Evolutionary conservation across 2,888 invertebrate species (phyloP).

Genomic region (Myopa tessellatipennis): DNA sequence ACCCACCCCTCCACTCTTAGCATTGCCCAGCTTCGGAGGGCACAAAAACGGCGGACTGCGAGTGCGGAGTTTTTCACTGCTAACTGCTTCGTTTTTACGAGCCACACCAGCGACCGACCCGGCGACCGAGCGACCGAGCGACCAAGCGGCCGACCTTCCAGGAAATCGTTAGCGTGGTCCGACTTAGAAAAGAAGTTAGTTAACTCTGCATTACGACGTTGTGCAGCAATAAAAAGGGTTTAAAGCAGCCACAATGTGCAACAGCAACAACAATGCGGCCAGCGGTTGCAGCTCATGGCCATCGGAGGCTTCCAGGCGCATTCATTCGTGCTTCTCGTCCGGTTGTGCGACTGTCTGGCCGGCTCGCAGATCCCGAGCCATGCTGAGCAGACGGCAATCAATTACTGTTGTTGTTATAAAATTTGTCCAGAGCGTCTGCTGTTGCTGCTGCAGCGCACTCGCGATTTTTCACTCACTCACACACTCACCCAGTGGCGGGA

Average conservation of each 20-base stretch:
- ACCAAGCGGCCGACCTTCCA: conserved; percentile 27
- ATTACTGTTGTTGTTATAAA: conserved; percentile 38
- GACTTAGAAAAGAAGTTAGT: conserved; percentile 40
- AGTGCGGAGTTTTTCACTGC: not conserved
- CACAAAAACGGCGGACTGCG: not conserved
- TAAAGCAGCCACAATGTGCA: not conserved
- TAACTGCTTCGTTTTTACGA: not conserved
- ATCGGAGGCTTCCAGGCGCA: not conserved
- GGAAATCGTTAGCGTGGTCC: conserved; percentile 36
- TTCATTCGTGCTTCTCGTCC: not conserved
- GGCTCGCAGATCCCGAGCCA: conserved; percentile 3
- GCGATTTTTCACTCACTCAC: conserved; percentile 25
- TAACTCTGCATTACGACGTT: conserved; percentile 36
- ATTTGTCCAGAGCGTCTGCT: conserved; percentile 33
- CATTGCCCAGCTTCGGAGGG: too few relatives aligned
- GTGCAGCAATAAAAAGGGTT: conserved; percentile 35
- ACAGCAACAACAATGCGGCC: conserved; percentile 26
- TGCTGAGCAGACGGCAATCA: conserved; percentile 35
- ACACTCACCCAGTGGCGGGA: conserved; percentile 1
- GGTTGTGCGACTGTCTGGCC: not conserved
- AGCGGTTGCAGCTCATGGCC: not conserved
- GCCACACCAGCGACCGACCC: not conserved
- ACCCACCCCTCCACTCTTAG: not conserved
- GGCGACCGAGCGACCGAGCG: not conserved
- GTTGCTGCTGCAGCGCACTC: conserved; percentile 6